Evolutionary conservation across 1,140 invertebrate species (phyloP), one percentile per base, ranked within the genome.

Genomic region (Neodiprion fabricii): DNA sequence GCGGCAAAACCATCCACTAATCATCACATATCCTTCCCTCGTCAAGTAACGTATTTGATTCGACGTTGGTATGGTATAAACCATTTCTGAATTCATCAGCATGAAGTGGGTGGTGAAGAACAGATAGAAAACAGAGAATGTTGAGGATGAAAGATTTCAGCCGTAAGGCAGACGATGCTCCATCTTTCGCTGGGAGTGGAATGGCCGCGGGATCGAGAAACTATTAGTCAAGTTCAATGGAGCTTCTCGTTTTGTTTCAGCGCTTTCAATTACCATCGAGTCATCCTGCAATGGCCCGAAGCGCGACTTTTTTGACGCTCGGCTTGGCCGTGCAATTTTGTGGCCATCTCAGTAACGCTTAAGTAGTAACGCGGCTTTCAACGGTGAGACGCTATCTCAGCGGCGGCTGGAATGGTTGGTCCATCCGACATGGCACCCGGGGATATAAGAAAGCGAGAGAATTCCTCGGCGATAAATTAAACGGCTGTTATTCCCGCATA

Each of bases 401-500:
- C 53, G 4, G 53, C 53, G 9, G 53, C 11, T 17, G n/a, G 11
- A 61, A 9, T 7, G 53, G 53, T 9, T 61, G 53, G 53, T 61
- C 53, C 53, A 61, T 61, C 53, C n/a, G 53, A 4, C 11, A 61
- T 17, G 53, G n/a, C 28, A 40, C 28, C 5, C 28, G 28, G 28
- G 53, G 53, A 61, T 14, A 61, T 61, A 17, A 61, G 53, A 61
- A 61, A 61, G 53, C 53, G 53, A 61, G n/a, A 61, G 53, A 61
- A 61, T 61, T 12, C n/a, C n/a, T 14, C 11, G 53, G 53, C 53
- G 53, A 61, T 61, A 61, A 61, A 61, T 61, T 61, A 61, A 12
- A 61, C 53, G 53, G 53, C 53, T 61, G 53, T 61, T 61, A 61
- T 61, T 61, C 53, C n/a, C n/a, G 53, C 11, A 40, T 40, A 17